Evolutionary conservation across 2,113 vertebrate species (phyloP), one percentile per base, ranked within the genome.

Genomic region (Centropristis striata): DNA sequence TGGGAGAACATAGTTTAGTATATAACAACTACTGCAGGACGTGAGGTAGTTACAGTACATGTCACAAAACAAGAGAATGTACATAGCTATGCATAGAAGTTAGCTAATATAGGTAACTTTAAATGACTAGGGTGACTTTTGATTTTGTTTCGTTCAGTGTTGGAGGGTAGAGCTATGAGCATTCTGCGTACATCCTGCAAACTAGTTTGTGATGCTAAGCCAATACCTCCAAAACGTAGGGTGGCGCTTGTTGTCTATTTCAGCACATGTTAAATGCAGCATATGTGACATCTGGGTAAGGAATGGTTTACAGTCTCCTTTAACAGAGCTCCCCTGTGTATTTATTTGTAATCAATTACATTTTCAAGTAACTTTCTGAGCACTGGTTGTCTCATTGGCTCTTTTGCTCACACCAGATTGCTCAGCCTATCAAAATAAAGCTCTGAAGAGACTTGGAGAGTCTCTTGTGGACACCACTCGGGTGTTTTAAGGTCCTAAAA

Each of bases 401-500:
- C 71, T 39, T 46, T 39, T 55, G 47, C 88, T 90, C 90, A 87
- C 71, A 49, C 91, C 88, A 91, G 87, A 13, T 58, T 57, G 25
- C 70, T 68, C 78, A 67, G 86, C 86, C 88, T 80, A 90, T 90
- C 72, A 85, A 75, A 88, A 81, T 69, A 78, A 80, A 74, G 68
- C 59, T 64, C 75, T n/a, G 44, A 47, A 8, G 63, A 65, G 27
- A 32, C 59, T 8, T 1, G n/a, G 57, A 75, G 70, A 72, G 67
- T 21, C 57, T 79, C 64, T 8, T 54, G 63, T 71, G 83, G 69
- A 50, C 11, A 8, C 36, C 21, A 0, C 41, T 70, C 2, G 1
- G 69, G 49, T 88, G 73, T 86, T 88, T 85, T 65, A 60, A 82
- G 75, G 51, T 55, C 67, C 67, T 81, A 28, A 87, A 90, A 73